phyloP scores from a whole-genome alignment of 2,888 invertebrate species.

The Galerucella nymphaeae region DNA sequence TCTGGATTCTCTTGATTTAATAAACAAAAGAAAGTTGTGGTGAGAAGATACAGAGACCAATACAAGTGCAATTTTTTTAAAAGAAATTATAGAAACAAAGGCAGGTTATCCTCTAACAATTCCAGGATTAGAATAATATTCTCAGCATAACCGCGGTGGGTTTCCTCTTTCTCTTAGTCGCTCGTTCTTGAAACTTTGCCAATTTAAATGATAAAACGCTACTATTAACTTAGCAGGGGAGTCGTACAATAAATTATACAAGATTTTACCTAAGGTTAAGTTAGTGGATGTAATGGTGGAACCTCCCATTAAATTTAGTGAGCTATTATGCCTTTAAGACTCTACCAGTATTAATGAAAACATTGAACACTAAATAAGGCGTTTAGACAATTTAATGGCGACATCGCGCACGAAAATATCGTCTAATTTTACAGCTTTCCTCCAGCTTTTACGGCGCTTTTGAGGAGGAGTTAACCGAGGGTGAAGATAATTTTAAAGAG shows the following conservation, averaged over 20 bases:
- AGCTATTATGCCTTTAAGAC: slow-evolving; percentile 57
- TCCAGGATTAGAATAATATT: slow-evolving; percentile 47
- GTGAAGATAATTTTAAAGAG: background rate
- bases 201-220: slow-evolving; percentile 65
- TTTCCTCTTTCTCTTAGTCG: slow-evolving; percentile 50
- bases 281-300: slow-evolving; percentile 50
- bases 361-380: slow-evolving; percentile 47
- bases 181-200: slow-evolving; percentile 60
- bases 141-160: slow-evolving; percentile 32
- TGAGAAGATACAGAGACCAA: too few relatives aligned
- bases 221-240: slow-evolving; percentile 62
- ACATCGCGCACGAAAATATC: slow-evolving; percentile 32
- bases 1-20: too few relatives aligned
- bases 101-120: slow-evolving; percentile 30
- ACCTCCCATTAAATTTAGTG: slow-evolving; percentile 56
- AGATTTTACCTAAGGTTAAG: slow-evolving; percentile 62
- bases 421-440: slow-evolving; percentile 29
- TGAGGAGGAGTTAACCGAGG: slow-evolving; percentile 1
- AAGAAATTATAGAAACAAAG: slow-evolving; percentile 22
- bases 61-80: background rate
- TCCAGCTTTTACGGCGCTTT: slow-evolving; percentile 23
- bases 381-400: slow-evolving; percentile 46
- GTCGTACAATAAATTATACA: slow-evolving; percentile 63
- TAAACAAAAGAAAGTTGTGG: too few relatives aligned
- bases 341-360: slow-evolving; percentile 54